Percentiles rank a stretch among this genome's conserved stretches.
These are phyloP conservation scores for Morinoia aosen DNA, from an alignment of 2,888 invertebrate species.

Conservation along the genomic window DNA sequence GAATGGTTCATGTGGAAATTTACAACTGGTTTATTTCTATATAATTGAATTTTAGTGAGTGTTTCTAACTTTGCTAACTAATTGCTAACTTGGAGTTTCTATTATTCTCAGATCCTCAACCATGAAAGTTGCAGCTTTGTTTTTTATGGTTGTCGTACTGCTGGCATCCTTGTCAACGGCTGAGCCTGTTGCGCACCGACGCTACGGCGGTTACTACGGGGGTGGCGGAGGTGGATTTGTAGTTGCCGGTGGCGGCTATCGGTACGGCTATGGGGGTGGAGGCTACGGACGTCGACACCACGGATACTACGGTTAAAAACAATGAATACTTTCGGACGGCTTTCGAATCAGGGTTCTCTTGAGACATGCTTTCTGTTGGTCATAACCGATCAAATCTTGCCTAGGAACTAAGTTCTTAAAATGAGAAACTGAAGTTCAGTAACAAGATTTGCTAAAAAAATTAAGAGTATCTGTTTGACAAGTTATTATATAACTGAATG, in stretches of 20 bases:
- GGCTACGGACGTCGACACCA: slow-evolving; percentile 30
- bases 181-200: not conserved
- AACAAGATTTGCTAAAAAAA: not conserved
- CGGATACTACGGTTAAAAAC: slow-evolving; percentile 41
- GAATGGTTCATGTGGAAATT: no score
- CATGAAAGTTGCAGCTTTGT: not conserved
- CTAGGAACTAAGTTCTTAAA: not conserved
- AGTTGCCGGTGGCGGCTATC: slow-evolving; percentile 37
- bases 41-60: no score
- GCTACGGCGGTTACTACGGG: not conserved
- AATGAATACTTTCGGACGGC: not conserved
- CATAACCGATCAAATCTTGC: not conserved
- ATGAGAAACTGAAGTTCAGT: not conserved
- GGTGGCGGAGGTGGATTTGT: slow-evolving; percentile 43
- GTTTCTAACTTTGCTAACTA: no score
- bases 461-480: no score
- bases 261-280: not conserved
- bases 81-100: not conserved
- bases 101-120: not conserved
- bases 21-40: no score
- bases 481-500: no score
- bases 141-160: not conserved
- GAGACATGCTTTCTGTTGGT: not conserved
- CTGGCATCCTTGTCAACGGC: not conserved
- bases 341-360: not conserved